phyloP scores from a whole-genome alignment of 2,113 vertebrate species.

The Elephantulus edwardii region DNA sequence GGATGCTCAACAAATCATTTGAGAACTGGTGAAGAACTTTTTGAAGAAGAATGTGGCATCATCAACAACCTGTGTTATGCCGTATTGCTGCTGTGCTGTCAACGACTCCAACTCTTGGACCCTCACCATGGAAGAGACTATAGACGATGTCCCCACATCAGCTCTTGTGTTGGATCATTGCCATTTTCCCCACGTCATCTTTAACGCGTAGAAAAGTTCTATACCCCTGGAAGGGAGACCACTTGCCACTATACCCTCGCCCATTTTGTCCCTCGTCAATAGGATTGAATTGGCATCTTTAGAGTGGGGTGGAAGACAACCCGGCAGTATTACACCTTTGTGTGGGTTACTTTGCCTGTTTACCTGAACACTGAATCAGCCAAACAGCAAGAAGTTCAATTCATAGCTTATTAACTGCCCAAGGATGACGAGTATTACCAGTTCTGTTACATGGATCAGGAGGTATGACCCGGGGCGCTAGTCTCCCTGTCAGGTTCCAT shows the following conservation, averaged over 20 bases:
- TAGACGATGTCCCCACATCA: constrained; percentile 75
- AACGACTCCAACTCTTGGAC: constrained; percentile 6
- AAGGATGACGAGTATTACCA: constrained; percentile 86
- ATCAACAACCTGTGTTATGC: no score
- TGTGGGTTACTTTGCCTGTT: constrained; percentile 77
- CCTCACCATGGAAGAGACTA: constrained; percentile 69
- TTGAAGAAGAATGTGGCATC: no score
- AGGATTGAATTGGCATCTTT: constrained; percentile 87
- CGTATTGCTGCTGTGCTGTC: no score
- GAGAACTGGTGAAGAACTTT: no score
- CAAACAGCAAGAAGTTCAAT: constrained; percentile 69
- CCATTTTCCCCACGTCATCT: no score
- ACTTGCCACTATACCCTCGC: constrained; percentile 77
- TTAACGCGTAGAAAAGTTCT: constrained; percentile 78
- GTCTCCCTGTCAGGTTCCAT: constrained; percentile 83
- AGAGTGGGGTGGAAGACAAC: constrained; percentile 86
- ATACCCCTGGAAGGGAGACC: constrained; percentile 76
- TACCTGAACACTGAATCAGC: rapidly evolving
- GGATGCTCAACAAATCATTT: no score
- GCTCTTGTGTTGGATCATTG: constrained; percentile 65
- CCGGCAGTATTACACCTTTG: constrained; percentile 83
- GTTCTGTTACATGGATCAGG: constrained; percentile 83
- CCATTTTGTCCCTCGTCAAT: constrained; percentile 67
- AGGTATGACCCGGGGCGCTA: constrained; percentile 81
- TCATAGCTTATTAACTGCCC: constrained; percentile 84